Evolutionary conservation across 1,140 invertebrate genomes (phyloP), one percentile per base, ranked within the genome.

Genomic region (Drosophila sturtevanti): DNA sequence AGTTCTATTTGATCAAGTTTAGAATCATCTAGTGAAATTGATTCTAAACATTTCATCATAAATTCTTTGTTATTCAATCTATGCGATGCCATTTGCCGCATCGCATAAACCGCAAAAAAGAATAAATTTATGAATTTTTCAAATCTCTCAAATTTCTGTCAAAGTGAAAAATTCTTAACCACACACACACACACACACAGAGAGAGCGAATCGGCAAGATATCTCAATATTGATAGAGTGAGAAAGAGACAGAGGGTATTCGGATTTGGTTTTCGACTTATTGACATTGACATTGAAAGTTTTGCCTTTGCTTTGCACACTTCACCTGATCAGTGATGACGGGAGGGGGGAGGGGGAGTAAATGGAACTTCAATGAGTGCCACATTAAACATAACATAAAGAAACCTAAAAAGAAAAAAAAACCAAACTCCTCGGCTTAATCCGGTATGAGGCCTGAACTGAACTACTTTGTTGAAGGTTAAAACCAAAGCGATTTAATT

Each of bases 241-340:
- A 21, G 31, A 21, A 14, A 24, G 24, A 37, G 24, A 37, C 9
- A 44, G 41, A 52, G 59, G 18, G 73, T 38, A 52, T 62, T 61
- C 41, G 56, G 63, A 27, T 59, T 63, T 74, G 34, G 67, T 55
- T 63, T 59, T 63, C 16, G 65, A 69, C 44, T 64, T 67, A 86
- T 89, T 89, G 85, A 84, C 84, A 89, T 89, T 89, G 84, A 89
- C 84, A 89, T 89, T 89, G 84, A 84, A 89, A 89, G 84, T 81
- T 76, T 79, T 52, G 63, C 63, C 59, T 27, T 51, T 44, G 68
- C 58, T 41, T 44, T 58, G 51, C 58, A 63, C 59, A 62, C 55
- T 65, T 37, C 35, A 27, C 22, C 44, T 56, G 63, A 54, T 55
- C 37, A 31, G 31, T 44, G 22, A 38, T 21, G 44, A 11, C 27